Evolutionary conservation across 2,797 vertebrate genomes (phyloP).

Genomic region (Hoplostethus atlanticus): DNA sequence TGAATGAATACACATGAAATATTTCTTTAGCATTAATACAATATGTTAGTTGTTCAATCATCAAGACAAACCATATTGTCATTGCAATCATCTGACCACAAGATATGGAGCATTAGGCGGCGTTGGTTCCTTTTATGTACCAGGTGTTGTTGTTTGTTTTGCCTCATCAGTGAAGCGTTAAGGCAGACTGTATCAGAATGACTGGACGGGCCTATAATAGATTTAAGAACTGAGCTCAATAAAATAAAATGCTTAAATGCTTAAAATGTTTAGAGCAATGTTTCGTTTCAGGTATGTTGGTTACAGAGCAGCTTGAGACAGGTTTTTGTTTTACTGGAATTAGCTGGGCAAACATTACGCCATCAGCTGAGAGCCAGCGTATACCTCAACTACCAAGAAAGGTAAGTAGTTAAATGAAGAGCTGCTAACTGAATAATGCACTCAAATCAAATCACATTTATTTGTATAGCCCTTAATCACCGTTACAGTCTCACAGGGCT

Average conservation of each 20-base stretch:
- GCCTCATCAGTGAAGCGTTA: slow-evolving; percentile 9
- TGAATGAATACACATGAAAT: not conserved
- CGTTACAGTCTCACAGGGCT: too few relatives aligned
- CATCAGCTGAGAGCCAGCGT: too few relatives aligned
- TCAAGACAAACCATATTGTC: not conserved
- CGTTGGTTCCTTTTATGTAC: slow-evolving; percentile 5
- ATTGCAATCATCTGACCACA: not conserved
- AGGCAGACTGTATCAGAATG: slow-evolving; percentile 26
- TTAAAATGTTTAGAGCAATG: not conserved
- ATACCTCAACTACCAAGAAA: too few relatives aligned
- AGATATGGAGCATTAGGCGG: not conserved
- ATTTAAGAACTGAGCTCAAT: not conserved
- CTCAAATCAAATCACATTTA: too few relatives aligned
- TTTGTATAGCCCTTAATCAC: too few relatives aligned
- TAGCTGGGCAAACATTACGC: too few relatives aligned
- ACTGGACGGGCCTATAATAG: slow-evolving; percentile 7
- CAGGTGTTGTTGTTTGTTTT: slow-evolving; percentile 17
- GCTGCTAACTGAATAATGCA: too few relatives aligned
- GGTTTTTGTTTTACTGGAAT: too few relatives aligned
- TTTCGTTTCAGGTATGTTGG: too few relatives aligned
- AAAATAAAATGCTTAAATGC: not conserved
- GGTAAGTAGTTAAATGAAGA: too few relatives aligned
- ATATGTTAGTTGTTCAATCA: not conserved
- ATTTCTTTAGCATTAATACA: not conserved
- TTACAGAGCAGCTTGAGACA: too few relatives aligned